phyloP scores from a whole-genome alignment of 2,888 invertebrate genomes.

The Caenorhabditis imperialis region DNA sequence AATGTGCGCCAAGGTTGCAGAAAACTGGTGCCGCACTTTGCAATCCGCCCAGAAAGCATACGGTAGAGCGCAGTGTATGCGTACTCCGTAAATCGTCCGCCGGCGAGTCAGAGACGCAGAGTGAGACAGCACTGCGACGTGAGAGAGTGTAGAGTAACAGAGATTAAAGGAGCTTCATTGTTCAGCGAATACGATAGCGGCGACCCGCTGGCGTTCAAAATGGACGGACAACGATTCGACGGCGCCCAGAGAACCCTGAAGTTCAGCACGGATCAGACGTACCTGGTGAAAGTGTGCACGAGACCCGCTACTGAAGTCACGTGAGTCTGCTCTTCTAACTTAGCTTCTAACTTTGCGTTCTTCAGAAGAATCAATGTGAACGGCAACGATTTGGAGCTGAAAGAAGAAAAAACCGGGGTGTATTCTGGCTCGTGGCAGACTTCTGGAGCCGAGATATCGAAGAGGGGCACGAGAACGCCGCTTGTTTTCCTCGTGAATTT shows the following conservation, averaged over 20 bases:
- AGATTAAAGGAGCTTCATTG: not conserved
- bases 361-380: slow-evolving; percentile 54
- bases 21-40: no score
- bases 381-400: slow-evolving; percentile 41
- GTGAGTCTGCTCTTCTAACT: slow-evolving; percentile 54
- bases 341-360: no score
- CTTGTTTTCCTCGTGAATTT: slow-evolving; percentile 35
- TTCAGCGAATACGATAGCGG: slow-evolving; percentile 69
- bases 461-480: slow-evolving; percentile 38
- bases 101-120: no score
- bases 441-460: slow-evolving; percentile 29
- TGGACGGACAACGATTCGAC: slow-evolving; percentile 74
- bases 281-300: slow-evolving; percentile 66
- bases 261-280: slow-evolving; percentile 70
- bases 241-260: slow-evolving; percentile 73
- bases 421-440: slow-evolving; percentile 46
- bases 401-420: slow-evolving; percentile 44
- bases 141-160: no score
- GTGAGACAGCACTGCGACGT: no score
- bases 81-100: no score
- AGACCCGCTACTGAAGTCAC: slow-evolving; percentile 71
- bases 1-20: no score
- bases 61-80: no score
- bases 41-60: no score
- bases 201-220: slow-evolving; percentile 73